These are phyloP conservation scores for Pomatostomus ruficeps DNA, from an alignment of 2,113 vertebrate genomes.

Conservation along the genomic window DNA sequence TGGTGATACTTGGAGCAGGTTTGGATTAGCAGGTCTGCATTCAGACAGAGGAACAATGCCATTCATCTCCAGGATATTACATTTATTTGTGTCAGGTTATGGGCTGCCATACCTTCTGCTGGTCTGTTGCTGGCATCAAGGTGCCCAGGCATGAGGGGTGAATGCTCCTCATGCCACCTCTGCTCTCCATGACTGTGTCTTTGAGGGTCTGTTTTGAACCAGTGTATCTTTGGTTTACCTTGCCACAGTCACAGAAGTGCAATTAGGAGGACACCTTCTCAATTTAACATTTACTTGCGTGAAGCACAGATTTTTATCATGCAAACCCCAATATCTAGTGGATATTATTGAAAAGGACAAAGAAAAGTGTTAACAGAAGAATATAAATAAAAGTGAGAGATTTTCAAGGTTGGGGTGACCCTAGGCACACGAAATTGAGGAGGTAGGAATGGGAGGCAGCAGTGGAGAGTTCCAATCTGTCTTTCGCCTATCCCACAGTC, in stretches of 20 bases:
- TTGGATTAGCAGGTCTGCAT: not conserved
- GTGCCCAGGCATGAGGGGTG: not conserved
- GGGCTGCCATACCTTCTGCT: not conserved
- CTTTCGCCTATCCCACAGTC: not conserved
- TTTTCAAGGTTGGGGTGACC: not conserved
- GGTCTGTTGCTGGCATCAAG: not conserved
- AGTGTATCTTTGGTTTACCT: not conserved
- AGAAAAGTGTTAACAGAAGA: not conserved
- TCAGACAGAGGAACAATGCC: not conserved
- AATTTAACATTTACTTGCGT: not conserved
- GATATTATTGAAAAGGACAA: not conserved
- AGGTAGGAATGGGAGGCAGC: not conserved
- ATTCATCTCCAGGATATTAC: not conserved
- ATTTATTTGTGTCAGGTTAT: not conserved
- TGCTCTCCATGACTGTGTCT: not conserved
- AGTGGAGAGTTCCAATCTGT: not conserved
- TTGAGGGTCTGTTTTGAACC: not conserved
- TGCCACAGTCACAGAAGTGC: not conserved
- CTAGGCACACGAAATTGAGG: not conserved
- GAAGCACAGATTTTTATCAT: not conserved
- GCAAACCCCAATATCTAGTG: not conserved
- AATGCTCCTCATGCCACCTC: not conserved
- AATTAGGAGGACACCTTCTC: not conserved
- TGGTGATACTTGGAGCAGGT: fast-evolving
- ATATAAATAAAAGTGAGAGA: not conserved